These are phyloP conservation scores for Megalops atlanticus DNA, from an alignment of 2,113 vertebrate genomes.

Conservation along the genomic window DNA sequence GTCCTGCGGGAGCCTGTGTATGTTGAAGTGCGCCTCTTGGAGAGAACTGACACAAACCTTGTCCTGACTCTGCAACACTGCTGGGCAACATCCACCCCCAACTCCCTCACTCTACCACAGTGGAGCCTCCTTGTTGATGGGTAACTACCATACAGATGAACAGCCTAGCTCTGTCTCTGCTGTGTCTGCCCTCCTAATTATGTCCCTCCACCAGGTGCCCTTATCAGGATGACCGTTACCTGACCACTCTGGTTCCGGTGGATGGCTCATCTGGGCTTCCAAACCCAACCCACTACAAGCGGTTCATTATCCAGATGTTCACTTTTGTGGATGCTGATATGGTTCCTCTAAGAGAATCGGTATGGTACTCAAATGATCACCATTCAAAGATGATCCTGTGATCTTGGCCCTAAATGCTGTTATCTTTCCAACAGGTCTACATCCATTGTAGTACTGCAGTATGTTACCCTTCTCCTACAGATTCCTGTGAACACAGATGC, in stretches of 20 bases:
- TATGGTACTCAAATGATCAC: no score
- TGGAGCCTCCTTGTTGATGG: constrained; percentile 76
- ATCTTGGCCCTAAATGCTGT: not conserved
- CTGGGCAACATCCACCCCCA: constrained; percentile 2
- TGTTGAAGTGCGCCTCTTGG: constrained; percentile 76
- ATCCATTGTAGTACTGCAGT: constrained; percentile 33
- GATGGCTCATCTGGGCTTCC: constrained; percentile 50
- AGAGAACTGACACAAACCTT: constrained; percentile 34
- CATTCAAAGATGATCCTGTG: no score
- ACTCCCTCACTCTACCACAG: constrained; percentile 44
- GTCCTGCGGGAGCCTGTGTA: no score
- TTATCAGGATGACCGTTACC: constrained; percentile 61
- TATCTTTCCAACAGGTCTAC: constrained; percentile 18
- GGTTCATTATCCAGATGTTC: constrained; percentile 68
- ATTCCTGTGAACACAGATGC: not conserved
- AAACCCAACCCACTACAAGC: constrained; percentile 64
- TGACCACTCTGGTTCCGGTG: constrained; percentile 57
- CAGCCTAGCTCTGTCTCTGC: no score
- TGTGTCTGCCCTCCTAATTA: no score
- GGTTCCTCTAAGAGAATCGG: no score
- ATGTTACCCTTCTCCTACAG: constrained; percentile 2
- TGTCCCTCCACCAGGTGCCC: no score
- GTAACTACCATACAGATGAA: no score
- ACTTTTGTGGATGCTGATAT: no score
- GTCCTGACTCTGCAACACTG: constrained; percentile 8